These are phyloP conservation scores for Fulica atra DNA, from an alignment of 2,113 vertebrate genomes.

Conservation along the genomic window DNA sequence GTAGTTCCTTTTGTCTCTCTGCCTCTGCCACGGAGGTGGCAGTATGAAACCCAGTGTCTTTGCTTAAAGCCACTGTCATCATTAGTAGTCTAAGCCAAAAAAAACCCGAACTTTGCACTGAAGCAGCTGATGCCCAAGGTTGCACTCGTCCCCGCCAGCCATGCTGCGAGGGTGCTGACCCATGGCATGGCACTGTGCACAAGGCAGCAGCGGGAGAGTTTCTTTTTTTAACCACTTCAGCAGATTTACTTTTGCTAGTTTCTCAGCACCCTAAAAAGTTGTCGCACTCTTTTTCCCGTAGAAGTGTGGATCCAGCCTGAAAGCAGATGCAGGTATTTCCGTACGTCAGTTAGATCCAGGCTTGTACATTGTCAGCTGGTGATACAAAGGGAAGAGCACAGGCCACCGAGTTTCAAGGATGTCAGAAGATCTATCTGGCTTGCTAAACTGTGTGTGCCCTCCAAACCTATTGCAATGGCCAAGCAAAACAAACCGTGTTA, in stretches of 20 bases:
- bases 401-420: not conserved
- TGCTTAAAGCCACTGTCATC: not conserved
- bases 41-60: not conserved
- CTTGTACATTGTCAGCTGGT: not conserved
- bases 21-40: rapidly evolving
- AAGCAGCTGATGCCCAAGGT: not conserved
- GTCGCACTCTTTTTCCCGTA: not conserved
- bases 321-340: not conserved
- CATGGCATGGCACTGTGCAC: rapidly evolving
- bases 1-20: not conserved
- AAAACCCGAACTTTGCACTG: not conserved
- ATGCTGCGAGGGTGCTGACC: not conserved
- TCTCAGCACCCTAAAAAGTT: not conserved
- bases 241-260: not conserved
- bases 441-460: not conserved
- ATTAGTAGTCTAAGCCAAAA: not conserved
- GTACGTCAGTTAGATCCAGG: not conserved
- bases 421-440: not conserved
- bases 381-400: not conserved
- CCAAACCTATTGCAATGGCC: not conserved
- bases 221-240: not conserved
- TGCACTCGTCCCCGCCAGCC: rapidly evolving
- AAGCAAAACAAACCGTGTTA: not conserved
- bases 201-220: not conserved
- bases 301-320: not conserved